These are phyloP conservation scores for Caloenas nicobarica DNA, from an alignment of 2,113 vertebrate genomes.

Conservation along the genomic window DNA sequence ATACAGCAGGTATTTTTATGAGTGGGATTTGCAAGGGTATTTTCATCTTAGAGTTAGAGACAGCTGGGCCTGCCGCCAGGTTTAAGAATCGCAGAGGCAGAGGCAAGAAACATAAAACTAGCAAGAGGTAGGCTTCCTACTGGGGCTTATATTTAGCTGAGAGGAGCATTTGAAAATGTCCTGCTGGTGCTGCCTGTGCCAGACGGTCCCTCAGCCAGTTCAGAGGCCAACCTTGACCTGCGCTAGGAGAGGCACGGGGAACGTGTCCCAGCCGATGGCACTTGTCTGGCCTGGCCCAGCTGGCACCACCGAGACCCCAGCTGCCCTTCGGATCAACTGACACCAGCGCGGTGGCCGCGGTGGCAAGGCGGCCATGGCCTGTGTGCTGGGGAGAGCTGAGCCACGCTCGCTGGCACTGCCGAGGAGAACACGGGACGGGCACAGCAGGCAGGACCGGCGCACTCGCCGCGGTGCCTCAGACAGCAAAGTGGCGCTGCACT, in stretches of 20 bases:
- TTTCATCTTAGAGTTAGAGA: conserved; percentile 71
- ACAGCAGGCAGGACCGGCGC: rapidly evolving
- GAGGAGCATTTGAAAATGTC: not conserved
- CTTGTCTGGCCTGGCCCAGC: not conserved
- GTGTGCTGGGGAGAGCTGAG: rapidly evolving
- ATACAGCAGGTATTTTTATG: conserved; percentile 74
- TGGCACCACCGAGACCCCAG: not conserved
- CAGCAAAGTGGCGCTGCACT: rapidly evolving
- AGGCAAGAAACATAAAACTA: conserved; percentile 56
- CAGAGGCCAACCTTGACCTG: not conserved
- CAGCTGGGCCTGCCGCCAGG: conserved; percentile 57
- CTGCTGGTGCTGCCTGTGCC: not conserved
- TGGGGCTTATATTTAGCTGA: conserved; percentile 61
- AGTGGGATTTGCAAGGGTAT: conserved; percentile 75
- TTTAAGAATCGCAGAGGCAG: conserved; percentile 55
- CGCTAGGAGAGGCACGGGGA: not conserved
- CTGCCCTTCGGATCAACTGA: conserved; percentile 11
- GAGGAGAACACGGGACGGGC: not conserved
- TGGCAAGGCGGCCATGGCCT: rapidly evolving
- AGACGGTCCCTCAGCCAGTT: not conserved
- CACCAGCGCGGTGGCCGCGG: rapidly evolving
- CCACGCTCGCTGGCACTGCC: rapidly evolving
- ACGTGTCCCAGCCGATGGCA: rapidly evolving
- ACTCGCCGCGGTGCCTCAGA: rapidly evolving
- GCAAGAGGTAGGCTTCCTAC: conserved; percentile 48